Evolutionary conservation across 2,113 vertebrate genomes (phyloP).

Genomic region (Pleuronectes platessa): DNA sequence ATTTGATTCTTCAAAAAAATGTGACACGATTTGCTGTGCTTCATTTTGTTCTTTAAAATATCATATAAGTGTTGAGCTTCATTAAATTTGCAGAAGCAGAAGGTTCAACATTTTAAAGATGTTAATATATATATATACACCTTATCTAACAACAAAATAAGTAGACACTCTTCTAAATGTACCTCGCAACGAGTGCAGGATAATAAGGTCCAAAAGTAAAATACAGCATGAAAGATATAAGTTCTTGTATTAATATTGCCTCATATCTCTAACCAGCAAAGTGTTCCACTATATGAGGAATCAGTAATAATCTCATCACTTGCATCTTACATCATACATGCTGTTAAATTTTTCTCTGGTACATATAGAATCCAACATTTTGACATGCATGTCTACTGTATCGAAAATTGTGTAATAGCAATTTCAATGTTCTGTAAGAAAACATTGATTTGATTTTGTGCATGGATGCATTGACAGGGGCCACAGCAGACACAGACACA

Average conservation of each 20-base stretch:
- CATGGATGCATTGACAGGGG: not conserved
- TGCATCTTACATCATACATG: no score
- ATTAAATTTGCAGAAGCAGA: no score
- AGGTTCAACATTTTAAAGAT: no score
- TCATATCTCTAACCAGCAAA: no score
- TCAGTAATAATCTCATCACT: not conserved
- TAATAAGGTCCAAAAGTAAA: no score
- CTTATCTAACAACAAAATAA: not conserved
- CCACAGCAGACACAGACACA: not conserved
- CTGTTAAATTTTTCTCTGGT: not conserved
- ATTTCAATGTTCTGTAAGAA: not conserved
- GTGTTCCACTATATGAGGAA: not conserved
- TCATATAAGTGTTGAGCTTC: no score
- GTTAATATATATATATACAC: no score
- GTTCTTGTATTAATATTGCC: no score
- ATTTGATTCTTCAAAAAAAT: no score
- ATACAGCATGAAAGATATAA: no score
- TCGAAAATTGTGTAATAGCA: slow-evolving; percentile 1
- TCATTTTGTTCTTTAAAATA: no score
- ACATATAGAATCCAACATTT: not conserved
- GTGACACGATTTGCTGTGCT: no score
- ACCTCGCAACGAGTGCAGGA: not conserved
- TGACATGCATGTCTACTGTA: not conserved
- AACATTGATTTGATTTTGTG: slow-evolving; percentile 1
- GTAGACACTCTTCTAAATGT: not conserved